These are phyloP conservation scores for Dorcus hopei DNA, from an alignment of 2,888 invertebrate genomes.

Conservation along the genomic window DNA sequence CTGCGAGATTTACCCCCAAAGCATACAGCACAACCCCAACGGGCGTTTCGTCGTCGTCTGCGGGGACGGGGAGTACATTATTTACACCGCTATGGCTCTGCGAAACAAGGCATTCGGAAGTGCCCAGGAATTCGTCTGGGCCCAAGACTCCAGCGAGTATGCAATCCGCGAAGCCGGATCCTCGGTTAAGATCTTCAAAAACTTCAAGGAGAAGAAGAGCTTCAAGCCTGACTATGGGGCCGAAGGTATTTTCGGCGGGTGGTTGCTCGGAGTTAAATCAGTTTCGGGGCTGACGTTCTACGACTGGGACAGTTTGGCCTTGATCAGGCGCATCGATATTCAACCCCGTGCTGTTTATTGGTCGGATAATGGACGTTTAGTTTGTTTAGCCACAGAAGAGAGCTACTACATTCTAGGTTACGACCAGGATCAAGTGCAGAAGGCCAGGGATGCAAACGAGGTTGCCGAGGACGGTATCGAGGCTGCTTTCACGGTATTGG, in stretches of 20 bases:
- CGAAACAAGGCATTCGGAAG: conserved; percentile 98
- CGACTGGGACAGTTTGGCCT: conserved; percentile 93
- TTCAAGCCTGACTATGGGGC: conserved; percentile 97
- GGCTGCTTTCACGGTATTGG: conserved; percentile 96
- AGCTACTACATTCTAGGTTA: conserved; percentile 92
- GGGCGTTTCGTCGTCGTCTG: conserved; percentile 94
- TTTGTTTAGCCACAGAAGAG: conserved; percentile 93
- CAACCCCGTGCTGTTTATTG: conserved; percentile 91
- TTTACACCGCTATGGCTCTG: conserved; percentile 98
- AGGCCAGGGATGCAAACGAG: conserved; percentile 72
- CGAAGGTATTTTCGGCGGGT: conserved; percentile 65
- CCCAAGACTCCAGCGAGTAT: conserved; percentile 45
- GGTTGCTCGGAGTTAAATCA: conserved; percentile 70
- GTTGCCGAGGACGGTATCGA: conserved; percentile 91
- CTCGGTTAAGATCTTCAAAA: conserved; percentile 91
- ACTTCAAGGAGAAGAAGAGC: conserved; percentile 95
- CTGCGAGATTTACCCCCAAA: conserved; percentile 99
- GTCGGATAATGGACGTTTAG: conserved; percentile 93
- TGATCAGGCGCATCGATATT: conserved; percentile 95
- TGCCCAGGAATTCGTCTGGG: conserved; percentile 99
- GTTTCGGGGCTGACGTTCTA: conserved; percentile 92
- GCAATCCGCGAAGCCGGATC: conserved; percentile 71
- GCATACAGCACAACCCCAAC: conserved; percentile 97
- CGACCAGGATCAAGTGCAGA: conserved; percentile 76
- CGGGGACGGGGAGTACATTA: conserved; percentile 99